These are phyloP conservation scores for Campylomormyrus numenius DNA, from an alignment of 2,113 vertebrate species.

Conservation along the genomic window DNA sequence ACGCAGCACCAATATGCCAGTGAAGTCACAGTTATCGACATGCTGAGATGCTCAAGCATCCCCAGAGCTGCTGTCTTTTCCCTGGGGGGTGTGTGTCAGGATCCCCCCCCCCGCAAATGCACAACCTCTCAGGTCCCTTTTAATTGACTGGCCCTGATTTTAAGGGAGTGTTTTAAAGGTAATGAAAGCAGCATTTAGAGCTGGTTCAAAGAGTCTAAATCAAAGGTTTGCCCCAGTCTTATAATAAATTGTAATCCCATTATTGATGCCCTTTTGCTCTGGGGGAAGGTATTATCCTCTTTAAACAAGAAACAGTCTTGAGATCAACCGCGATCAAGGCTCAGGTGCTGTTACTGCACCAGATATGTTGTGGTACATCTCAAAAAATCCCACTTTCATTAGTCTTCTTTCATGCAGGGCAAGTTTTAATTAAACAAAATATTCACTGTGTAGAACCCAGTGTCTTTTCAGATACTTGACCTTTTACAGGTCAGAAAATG, in stretches of 20 bases:
- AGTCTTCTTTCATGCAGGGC: not conserved
- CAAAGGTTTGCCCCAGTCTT: not conserved
- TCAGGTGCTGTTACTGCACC: not conserved
- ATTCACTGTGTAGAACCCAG: not conserved
- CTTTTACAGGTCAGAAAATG: not conserved
- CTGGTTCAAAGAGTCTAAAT: not conserved
- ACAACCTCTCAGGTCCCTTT: not conserved
- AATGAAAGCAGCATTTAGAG: not conserved
- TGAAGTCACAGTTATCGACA: not conserved
- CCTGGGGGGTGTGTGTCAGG: not conserved
- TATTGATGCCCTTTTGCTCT: not conserved
- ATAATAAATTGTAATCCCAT: slow-evolving; percentile 12
- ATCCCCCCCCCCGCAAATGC: not conserved
- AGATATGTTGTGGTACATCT: not conserved
- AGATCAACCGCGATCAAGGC: not conserved
- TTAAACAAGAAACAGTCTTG: not conserved
- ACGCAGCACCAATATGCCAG: not conserved
- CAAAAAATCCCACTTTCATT: not conserved
- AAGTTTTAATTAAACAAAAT: not conserved
- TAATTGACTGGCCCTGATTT: not conserved
- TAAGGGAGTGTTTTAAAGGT: not conserved
- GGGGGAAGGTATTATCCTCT: not conserved
- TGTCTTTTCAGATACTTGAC: not conserved
- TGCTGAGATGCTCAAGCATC: not conserved
- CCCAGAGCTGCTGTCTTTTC: not conserved